phyloP scores from a whole-genome alignment of 2,888 invertebrate genomes.

The Agrotis exclamationis region DNA sequence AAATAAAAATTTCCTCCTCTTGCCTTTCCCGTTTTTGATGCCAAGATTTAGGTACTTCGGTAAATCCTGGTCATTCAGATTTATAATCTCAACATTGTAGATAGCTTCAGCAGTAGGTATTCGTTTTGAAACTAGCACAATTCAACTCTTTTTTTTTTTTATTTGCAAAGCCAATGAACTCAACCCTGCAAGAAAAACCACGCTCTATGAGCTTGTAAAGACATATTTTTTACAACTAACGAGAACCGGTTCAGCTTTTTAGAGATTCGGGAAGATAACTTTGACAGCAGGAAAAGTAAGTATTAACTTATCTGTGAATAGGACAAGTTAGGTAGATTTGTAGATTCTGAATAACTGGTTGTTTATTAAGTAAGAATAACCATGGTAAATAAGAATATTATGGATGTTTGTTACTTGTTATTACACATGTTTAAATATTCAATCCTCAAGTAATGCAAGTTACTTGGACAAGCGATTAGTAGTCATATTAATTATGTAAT shows the following conservation, averaged over 20 bases:
- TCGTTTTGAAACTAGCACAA: neutral
- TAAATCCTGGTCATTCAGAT: neutral
- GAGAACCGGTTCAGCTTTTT: constrained; percentile 36
- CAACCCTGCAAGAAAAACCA: constrained; percentile 7
- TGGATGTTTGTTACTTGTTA: no score
- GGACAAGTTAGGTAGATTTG: neutral
- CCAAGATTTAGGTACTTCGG: neutral
- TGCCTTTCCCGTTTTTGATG: neutral
- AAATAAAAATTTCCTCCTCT: constrained; percentile 1
- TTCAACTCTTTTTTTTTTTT: constrained; percentile 8
- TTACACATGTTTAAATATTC: no score
- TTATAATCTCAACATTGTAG: neutral
- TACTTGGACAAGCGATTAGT: no score
- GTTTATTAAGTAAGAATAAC: constrained; percentile 6
- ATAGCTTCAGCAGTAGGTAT: no score
- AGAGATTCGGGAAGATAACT: constrained; percentile 23
- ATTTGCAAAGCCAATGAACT: constrained; percentile 23
- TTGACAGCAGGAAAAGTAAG: constrained; percentile 19
- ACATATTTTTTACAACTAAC: constrained; percentile 24
- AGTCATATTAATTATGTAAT: no score
- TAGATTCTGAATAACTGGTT: constrained; percentile 1
- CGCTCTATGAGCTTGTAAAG: constrained; percentile 8
- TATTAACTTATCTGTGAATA: constrained; percentile 10
- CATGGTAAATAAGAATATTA: neutral
- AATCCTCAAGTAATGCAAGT: no score